A percentile compares a stretch with the other conserved stretches of the same genome.
These are phyloP conservation scores for Drosophila tropicalis DNA, from an alignment of 1,140 invertebrate genomes.

Conservation along the genomic window DNA sequence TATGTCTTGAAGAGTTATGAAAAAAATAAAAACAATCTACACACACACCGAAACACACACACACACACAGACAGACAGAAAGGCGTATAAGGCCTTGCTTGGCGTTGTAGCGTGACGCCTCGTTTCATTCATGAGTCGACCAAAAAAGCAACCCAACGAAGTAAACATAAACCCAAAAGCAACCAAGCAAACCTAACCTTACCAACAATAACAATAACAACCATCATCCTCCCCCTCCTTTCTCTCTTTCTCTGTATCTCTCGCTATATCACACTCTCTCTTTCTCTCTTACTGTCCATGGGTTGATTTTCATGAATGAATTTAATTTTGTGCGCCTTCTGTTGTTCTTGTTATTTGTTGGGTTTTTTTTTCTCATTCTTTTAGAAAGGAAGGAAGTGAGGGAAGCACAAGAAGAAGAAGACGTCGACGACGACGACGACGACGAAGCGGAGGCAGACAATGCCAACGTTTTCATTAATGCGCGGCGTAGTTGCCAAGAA, in stretches of 20 bases:
- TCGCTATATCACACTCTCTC: neutral
- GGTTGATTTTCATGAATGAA: constrained; percentile 76
- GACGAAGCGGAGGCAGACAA: constrained; percentile 56
- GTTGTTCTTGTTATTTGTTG: constrained; percentile 11
- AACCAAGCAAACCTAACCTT: constrained; percentile 19
- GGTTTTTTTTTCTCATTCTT: constrained; percentile 19
- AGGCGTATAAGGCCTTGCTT: constrained; percentile 1
- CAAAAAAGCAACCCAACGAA: constrained; percentile 8
- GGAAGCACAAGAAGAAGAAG: constrained; percentile 40
- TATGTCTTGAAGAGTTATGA: neutral
- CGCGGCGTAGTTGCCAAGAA: constrained; percentile 71
- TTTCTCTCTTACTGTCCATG: neutral
- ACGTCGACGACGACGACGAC: too few relatives aligned
- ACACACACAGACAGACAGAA: neutral
- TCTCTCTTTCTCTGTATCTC: too few relatives aligned
- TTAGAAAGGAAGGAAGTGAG: constrained; percentile 74
- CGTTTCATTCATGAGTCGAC: constrained; percentile 43
- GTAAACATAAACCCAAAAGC: neutral
- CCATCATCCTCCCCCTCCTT: too few relatives aligned
- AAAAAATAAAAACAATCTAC: neutral
- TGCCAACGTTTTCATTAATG: constrained; percentile 81
- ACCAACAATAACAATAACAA: too few relatives aligned
- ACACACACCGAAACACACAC: neutral
- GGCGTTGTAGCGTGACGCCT: constrained; percentile 26
- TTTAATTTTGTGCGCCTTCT: constrained; percentile 58